Evolutionary conservation across 2,888 invertebrate genomes (phyloP).

Genomic region (Lepidochitona cinerea): DNA sequence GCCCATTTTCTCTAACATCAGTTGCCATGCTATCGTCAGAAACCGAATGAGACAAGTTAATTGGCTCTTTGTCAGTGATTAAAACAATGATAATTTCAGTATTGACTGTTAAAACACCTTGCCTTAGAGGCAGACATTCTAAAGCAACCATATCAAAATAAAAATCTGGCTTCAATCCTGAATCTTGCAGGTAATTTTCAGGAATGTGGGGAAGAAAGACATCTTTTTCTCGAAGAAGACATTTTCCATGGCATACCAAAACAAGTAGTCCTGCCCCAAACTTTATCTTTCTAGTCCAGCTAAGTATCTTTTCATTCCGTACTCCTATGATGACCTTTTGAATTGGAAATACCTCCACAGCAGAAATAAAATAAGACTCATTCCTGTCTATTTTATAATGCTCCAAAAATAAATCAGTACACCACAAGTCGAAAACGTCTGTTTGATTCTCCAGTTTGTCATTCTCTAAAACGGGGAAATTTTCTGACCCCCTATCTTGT

Average conservation of each 20-base stretch:
- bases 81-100: slow-evolving; percentile 51
- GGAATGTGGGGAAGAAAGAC: slow-evolving; percentile 53
- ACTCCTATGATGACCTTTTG: slow-evolving; percentile 51
- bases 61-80: slow-evolving; percentile 37
- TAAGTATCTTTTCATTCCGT: slow-evolving; percentile 45
- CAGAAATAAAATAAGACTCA: background rate
- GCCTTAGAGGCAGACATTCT: slow-evolving; percentile 55
- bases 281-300: slow-evolving; percentile 50
- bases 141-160: slow-evolving; percentile 52
- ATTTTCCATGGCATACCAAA: slow-evolving; percentile 37
- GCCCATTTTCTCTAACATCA: background rate
- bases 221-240: slow-evolving; percentile 54
- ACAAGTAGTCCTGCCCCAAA: slow-evolving; percentile 49
- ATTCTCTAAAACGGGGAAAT: background rate
- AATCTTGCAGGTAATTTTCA: slow-evolving; percentile 40
- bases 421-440: background rate
- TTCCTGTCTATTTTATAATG: background rate
- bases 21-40: background rate
- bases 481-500: background rate
- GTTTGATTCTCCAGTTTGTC: background rate
- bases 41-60: too few relatives aligned
- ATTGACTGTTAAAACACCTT: slow-evolving; percentile 46
- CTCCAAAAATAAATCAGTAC: background rate
- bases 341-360: slow-evolving; percentile 21
- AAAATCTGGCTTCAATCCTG: slow-evolving; percentile 41